phyloP scores from a whole-genome alignment of 2,797 vertebrate species.

The Xiphophorus birchmanni region DNA sequence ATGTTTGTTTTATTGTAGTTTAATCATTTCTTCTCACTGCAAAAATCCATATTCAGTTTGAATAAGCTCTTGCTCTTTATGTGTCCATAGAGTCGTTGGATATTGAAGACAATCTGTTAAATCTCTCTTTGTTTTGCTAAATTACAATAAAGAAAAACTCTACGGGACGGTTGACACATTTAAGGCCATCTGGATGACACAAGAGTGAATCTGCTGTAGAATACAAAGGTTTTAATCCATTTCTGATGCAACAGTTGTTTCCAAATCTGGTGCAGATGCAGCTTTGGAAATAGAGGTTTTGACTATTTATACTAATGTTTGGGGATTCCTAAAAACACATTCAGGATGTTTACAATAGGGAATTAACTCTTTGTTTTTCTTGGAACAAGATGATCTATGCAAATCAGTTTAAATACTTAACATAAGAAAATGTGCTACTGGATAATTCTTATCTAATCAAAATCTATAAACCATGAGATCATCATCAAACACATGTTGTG shows the following conservation, averaged over 20 bases:
- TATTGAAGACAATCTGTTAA: neutral
- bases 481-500: neutral
- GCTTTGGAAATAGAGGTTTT: neutral
- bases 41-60: neutral
- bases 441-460: neutral
- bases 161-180: neutral
- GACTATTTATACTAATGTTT: neutral
- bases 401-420: neutral
- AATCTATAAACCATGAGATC: neutral
- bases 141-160: neutral
- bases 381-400: neutral
- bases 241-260: constrained; percentile 15
- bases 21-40: neutral
- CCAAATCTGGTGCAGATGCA: constrained; percentile 4
- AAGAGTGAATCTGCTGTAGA: neutral
- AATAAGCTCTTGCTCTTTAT: neutral
- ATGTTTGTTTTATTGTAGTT: neutral
- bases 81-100: neutral
- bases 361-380: neutral
- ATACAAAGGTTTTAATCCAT: constrained; percentile 15
- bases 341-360: constrained; percentile 2
- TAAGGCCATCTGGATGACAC: constrained; percentile 3
- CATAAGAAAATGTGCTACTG: neutral
- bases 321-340: neutral
- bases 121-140: constrained; percentile 8